Conservation (phyloP, 2,888 invertebrate species). For the Zonitis immaculata region DNA sequence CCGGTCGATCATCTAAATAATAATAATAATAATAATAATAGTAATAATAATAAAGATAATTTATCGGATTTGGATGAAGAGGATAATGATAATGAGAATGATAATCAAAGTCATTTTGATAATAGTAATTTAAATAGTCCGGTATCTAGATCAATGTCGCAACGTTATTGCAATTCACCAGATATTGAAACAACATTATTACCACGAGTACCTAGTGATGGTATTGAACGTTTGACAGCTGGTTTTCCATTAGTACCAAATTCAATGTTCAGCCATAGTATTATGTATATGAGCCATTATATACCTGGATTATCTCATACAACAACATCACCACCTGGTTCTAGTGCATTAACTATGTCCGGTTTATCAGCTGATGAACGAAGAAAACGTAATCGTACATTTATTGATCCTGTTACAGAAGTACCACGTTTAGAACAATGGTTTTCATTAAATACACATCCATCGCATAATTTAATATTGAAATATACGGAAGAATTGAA, state of each 20-base stretch:
- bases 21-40: conserved; percentile 48
- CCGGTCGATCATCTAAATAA: conserved; percentile 57
- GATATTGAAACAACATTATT: conserved; percentile 38
- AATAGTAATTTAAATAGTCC: conserved; percentile 31
- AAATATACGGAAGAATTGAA: conserved; percentile 98
- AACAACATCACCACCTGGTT: conserved; percentile 55
- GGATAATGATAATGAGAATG: conserved; percentile 45
- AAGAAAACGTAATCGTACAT: conserved; percentile 93
- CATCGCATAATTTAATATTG: conserved; percentile 94
- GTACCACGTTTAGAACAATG: conserved; percentile 91
- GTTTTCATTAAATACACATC: conserved; percentile 98
- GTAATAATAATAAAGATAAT: conserved; percentile 53
- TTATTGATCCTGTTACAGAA: conserved; percentile 98
- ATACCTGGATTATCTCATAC: conserved; percentile 58
- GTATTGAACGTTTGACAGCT: conserved; percentile 48
- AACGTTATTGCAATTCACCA: conserved; percentile 41
- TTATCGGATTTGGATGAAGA: conserved; percentile 54
- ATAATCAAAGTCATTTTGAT: conserved; percentile 36
- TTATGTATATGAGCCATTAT: conserved; percentile 90
- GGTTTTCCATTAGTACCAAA: conserved; percentile 78
- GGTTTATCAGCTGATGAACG: conserved; percentile 76
- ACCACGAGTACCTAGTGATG: conserved; percentile 40
- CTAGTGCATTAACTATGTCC: conserved; percentile 54
- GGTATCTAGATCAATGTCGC: conserved; percentile 33
- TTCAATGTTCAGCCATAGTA: conserved; percentile 83